Conservation (phyloP, 2,888 invertebrate species). For the Erebia aethiops region DNA sequence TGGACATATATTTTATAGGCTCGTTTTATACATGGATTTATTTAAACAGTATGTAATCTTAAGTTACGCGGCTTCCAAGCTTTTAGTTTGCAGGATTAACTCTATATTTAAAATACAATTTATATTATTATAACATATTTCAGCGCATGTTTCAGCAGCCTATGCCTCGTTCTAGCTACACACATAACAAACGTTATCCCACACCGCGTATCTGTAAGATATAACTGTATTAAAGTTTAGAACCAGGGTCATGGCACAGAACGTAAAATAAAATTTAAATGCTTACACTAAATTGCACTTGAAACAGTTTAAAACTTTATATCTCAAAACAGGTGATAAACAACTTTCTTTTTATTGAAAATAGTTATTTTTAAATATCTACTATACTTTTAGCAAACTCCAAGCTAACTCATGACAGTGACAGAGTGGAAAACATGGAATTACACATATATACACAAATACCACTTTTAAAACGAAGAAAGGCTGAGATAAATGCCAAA, state of each 20-base stretch:
- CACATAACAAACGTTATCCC: neutral
- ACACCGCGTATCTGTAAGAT: neutral
- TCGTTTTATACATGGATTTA: neutral
- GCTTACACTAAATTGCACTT: slow-evolving; percentile 63
- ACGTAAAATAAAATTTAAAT: slow-evolving; percentile 47
- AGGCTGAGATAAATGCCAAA: slow-evolving; percentile 48
- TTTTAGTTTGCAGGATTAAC: neutral
- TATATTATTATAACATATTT: neutral
- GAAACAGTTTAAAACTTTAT: slow-evolving; percentile 44
- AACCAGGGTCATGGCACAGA: slow-evolving; percentile 66
- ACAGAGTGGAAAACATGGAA: slow-evolving; percentile 32
- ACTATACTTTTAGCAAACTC: slow-evolving; percentile 29
- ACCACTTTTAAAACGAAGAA: slow-evolving; percentile 34
- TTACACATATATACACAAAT: slow-evolving; percentile 40
- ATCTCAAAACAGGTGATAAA: slow-evolving; percentile 48
- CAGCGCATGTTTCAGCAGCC: neutral
- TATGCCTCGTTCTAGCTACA: neutral
- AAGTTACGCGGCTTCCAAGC: neutral
- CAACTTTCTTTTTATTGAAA: slow-evolving; percentile 40
- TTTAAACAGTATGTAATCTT: slow-evolving; percentile 6
- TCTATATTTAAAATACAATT: neutral
- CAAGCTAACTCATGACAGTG: slow-evolving; percentile 32
- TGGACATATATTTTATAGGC: slow-evolving; percentile 16
- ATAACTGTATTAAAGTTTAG: slow-evolving; percentile 1
- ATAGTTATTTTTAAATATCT: slow-evolving; percentile 35